These are phyloP conservation scores for Drosophila leonis DNA, from an alignment of 2,888 invertebrate genomes.

Conservation along the genomic window DNA sequence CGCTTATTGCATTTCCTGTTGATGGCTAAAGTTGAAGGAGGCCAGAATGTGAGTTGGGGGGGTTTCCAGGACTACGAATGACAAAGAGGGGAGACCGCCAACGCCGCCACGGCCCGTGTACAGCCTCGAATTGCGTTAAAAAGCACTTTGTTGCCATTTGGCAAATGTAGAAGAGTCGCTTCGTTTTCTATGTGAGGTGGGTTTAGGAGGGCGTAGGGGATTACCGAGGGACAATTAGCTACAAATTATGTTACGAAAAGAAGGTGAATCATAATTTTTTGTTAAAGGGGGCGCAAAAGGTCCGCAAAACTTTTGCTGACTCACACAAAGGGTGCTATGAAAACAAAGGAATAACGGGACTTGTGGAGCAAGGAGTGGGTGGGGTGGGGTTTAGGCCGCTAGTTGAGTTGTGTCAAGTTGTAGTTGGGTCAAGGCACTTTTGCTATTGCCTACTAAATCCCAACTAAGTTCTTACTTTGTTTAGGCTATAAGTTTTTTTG, in stretches of 20 bases:
- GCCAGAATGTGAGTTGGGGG: constrained; percentile 3
- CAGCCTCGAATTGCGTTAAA: constrained; percentile 63
- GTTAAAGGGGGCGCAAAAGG: constrained; percentile 12
- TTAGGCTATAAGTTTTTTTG: neutral
- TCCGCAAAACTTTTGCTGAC: constrained; percentile 37
- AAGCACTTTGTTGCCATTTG: constrained; percentile 66
- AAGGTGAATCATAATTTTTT: constrained; percentile 41
- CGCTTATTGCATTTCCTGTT: constrained; percentile 73
- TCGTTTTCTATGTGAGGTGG: constrained; percentile 17
- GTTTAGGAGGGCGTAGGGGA: neutral
- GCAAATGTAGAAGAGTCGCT: constrained; percentile 2
- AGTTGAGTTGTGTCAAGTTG: neutral
- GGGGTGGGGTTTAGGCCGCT: too few relatives aligned
- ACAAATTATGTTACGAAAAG: constrained; percentile 62
- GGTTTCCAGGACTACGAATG: constrained; percentile 35
- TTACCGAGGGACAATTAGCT: constrained; percentile 56
- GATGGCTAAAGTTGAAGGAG: constrained; percentile 28
- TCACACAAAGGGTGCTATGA: constrained; percentile 25
- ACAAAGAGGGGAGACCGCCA: neutral
- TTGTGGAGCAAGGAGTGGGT: neutral
- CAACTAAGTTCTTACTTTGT: neutral
- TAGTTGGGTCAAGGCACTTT: constrained; percentile 16
- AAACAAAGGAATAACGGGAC: constrained; percentile 1
- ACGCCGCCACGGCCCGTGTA: constrained; percentile 26
- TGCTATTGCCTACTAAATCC: constrained; percentile 10